phyloP scores from a whole-genome alignment of 2,888 invertebrate species.

The Diaprepes abbreviatus region DNA sequence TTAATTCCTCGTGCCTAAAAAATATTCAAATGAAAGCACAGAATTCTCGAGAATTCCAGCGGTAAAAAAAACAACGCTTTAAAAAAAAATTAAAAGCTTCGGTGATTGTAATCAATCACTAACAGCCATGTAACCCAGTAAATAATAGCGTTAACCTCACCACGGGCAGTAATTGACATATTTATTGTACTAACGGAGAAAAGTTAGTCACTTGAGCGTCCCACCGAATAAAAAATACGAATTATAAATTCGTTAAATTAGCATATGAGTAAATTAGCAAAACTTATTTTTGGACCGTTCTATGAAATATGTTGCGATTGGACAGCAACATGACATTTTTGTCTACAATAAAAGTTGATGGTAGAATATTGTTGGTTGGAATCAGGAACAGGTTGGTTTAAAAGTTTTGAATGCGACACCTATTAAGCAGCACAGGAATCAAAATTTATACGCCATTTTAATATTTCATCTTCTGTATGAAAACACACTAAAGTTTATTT shows the following conservation, averaged over 20 bases:
- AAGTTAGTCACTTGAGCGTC: not conserved
- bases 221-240: not conserved
- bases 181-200: constrained; percentile 5
- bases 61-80: not conserved
- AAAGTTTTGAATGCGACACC: no score
- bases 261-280: constrained; percentile 1
- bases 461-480: no score
- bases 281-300: not conserved
- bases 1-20: not conserved
- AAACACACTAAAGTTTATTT: no score
- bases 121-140: not conserved
- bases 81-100: not conserved
- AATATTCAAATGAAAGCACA: constrained; percentile 4
- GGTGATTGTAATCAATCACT: constrained; percentile 5
- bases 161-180: not conserved
- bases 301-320: not conserved
- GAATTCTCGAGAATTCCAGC: not conserved
- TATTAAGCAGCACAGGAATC: no score
- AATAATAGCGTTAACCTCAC: constrained; percentile 7
- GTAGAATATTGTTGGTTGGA: no score
- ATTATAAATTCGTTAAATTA: constrained; percentile 4
- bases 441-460: no score
- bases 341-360: no score
- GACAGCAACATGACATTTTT: no score
- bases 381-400: no score